Conservation (phyloP, 2,113 vertebrate genomes). For the Tricholaema leucomelas region DNA sequence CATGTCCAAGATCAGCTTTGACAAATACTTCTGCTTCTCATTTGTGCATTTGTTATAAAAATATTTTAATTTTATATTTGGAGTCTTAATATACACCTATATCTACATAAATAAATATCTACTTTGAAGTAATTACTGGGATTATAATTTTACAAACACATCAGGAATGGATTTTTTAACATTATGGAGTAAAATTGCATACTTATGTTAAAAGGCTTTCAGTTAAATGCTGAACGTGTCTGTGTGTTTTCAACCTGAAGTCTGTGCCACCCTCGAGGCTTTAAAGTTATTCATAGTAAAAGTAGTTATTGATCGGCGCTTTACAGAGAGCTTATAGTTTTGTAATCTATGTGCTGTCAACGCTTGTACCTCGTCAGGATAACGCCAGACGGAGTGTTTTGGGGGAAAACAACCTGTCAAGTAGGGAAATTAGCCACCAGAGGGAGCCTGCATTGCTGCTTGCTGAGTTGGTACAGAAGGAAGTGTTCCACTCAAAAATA, state of each 20-base stretch:
- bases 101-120: neutral
- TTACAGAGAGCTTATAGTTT: neutral
- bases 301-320: neutral
- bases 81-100: neutral
- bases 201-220: neutral
- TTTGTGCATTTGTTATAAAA: neutral
- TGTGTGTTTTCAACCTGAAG: neutral
- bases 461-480: neutral
- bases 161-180: neutral
- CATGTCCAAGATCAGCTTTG: neutral
- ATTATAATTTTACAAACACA: neutral
- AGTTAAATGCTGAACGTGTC: neutral
- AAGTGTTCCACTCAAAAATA: neutral
- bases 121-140: neutral
- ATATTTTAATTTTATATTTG: neutral
- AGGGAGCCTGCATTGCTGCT: conserved; percentile 8
- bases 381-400: rapidly evolving
- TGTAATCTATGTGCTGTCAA: neutral
- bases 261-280: neutral
- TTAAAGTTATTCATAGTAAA: neutral
- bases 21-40: neutral
- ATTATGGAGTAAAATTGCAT: neutral
- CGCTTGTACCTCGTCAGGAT: neutral
- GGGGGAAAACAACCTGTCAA: rapidly evolving
- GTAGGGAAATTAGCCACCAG: neutral